Base-by-base conservation (phyloP, 2,797 vertebrate species). In the Menidia menidia region DNA sequence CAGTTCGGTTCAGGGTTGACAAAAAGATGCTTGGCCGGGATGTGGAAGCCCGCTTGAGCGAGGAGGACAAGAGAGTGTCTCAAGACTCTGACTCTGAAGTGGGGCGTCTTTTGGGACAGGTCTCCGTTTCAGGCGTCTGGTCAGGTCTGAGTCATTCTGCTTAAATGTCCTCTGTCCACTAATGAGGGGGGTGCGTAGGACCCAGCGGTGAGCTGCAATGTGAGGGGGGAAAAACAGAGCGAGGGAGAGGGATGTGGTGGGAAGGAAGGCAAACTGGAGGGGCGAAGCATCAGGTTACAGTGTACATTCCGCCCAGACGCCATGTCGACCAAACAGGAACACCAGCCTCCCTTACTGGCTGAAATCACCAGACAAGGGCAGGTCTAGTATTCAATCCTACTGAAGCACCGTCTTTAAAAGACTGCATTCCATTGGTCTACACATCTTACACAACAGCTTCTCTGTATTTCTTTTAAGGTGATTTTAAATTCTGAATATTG, bases 261-360 rank as follows among this genome's bases (percentile, higher is more conserved):
- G 84, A 87, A 86, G 92, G 86, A 82, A 90, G 82, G 87, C 83
- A 44, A 86, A 75, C 42, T 48, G 65, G 78, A 89, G 83, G 86
- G 81, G 77, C 75, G 83, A 88, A 89, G 90, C 87, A 78, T 93
- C 92, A 82, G 84, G 87, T 92, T 93, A 91, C 90, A 92, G 82
- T 88, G 84, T 88, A 81, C 90, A 89, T 89, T 91, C 91, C 84
- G 64, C 89, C 83, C 87, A 90, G 89, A 90, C 86, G 80, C 88
- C 88, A 90, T 92, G 88, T 93, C 86, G 86, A 83, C 91, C 87
- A 88, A 89, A 88, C 83, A 88, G 72, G 68, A 90, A 68, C 80
- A 82, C 78, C 82, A 73, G 75, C 77, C 81, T 76, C 81, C 75
- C 86, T 81, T 73, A n/a, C 84, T 78, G 75, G 80, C 78, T 80